phyloP scores from a whole-genome alignment of 2,888 invertebrate genomes.

The Unio pictorum region DNA sequence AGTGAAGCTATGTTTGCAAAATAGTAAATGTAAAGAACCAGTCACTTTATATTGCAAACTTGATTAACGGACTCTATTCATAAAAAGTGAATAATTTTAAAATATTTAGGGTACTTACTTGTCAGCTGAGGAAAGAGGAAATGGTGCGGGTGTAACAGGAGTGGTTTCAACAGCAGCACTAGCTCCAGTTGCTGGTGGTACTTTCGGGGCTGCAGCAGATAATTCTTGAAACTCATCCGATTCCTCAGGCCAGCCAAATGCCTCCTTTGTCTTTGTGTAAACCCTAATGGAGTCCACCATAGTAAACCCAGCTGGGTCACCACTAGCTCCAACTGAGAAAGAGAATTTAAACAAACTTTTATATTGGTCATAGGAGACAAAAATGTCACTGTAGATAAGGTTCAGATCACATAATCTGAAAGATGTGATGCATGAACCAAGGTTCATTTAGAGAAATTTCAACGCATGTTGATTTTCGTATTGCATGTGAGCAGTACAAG shows the following conservation, averaged over 20 bases:
- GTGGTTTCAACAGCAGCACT: conserved; percentile 30
- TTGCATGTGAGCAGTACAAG: too few relatives aligned
- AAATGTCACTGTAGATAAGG: not conserved
- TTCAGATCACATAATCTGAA: too few relatives aligned
- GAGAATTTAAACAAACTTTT: not conserved
- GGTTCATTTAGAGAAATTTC: too few relatives aligned
- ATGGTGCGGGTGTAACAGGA: conserved; percentile 40
- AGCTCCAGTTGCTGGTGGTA: conserved; percentile 14
- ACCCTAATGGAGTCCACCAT: conserved; percentile 96
- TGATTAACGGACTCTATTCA: too few relatives aligned
- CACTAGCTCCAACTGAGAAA: conserved; percentile 71
- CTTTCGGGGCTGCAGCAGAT: conserved; percentile 21
- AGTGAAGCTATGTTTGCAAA: too few relatives aligned
- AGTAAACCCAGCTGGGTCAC: conserved; percentile 83
- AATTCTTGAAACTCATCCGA: conserved; percentile 80
- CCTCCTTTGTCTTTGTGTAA: conserved; percentile 95
- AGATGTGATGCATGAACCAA: too few relatives aligned
- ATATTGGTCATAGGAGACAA: not conserved
- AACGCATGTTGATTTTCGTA: too few relatives aligned
- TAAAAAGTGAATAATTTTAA: not conserved
- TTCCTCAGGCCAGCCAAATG: conserved; percentile 98
- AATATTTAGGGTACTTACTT: conserved; percentile 65
- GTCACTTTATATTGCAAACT: too few relatives aligned
- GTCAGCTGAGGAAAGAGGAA: conserved; percentile 77
- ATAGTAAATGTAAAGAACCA: too few relatives aligned